These are phyloP conservation scores for Cryptoblepharus egeriae DNA, from an alignment of 2,797 vertebrate species.

Conservation along the genomic window DNA sequence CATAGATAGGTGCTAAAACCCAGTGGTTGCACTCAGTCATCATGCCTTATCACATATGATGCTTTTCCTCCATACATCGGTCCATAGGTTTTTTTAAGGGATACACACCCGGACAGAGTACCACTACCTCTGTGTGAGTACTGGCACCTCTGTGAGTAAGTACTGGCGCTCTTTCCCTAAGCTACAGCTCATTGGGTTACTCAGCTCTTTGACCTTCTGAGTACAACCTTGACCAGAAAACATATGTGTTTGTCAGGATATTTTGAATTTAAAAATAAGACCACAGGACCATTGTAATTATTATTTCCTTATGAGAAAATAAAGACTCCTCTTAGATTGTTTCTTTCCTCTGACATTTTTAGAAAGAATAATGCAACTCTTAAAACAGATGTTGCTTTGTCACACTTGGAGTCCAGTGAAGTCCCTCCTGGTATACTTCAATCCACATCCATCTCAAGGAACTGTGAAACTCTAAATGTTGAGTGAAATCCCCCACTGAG, in stretches of 20 bases:
- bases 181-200: background rate
- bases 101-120: too few species aligned
- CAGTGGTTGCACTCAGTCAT: too few species aligned
- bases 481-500: slow-evolving; percentile 29
- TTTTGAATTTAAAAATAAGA: slow-evolving; percentile 14
- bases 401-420: slow-evolving; percentile 31
- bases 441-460: slow-evolving; percentile 43
- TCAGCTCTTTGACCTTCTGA: background rate
- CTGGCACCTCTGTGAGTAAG: too few species aligned
- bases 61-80: too few species aligned
- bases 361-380: slow-evolving; percentile 17
- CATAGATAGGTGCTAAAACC: too few species aligned
- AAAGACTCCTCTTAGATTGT: slow-evolving; percentile 6
- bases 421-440: slow-evolving; percentile 30
- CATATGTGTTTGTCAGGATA: slow-evolving; percentile 40
- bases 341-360: slow-evolving; percentile 41
- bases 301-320: background rate
- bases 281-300: background rate
- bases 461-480: background rate
- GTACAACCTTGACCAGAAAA: slow-evolving; percentile 14
- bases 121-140: too few species aligned
- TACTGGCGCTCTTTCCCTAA: too few species aligned
- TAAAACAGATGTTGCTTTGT: slow-evolving; percentile 18
- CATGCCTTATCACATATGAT: too few species aligned
- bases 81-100: too few species aligned